Evolutionary conservation across 2,113 vertebrate species (phyloP).

Genomic region (Petromus typicus): DNA sequence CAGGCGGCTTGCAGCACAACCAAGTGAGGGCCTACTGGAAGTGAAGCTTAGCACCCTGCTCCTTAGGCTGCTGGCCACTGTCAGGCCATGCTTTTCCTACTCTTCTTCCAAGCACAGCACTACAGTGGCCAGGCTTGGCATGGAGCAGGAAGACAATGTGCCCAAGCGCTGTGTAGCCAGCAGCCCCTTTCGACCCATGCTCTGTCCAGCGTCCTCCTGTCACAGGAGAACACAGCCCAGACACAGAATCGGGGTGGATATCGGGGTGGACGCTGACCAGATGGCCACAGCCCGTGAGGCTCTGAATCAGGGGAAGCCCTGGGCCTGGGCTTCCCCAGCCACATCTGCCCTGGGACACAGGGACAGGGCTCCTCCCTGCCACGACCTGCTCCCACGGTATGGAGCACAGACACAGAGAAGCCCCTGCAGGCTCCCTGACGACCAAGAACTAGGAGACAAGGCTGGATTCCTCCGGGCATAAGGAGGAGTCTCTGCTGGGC

Average conservation of each 20-base stretch:
- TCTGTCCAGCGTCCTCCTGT: slow-evolving; percentile 33
- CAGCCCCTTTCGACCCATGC: not conserved
- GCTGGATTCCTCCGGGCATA: not conserved
- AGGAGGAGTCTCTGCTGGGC: not conserved
- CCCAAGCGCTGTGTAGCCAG: not conserved
- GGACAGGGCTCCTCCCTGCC: not conserved
- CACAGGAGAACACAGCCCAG: slow-evolving; percentile 11
- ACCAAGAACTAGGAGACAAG: too few relatives aligned
- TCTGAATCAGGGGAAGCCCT: not conserved
- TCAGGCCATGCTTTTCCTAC: not conserved
- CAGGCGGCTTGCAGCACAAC: not conserved
- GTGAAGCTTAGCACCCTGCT: not conserved
- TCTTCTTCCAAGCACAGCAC: not conserved
- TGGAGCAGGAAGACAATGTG: not conserved
- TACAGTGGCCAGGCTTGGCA: not conserved
- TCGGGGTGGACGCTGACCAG: slow-evolving; percentile 35
- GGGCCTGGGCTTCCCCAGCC: rapidly evolving
- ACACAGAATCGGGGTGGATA: slow-evolving; percentile 29
- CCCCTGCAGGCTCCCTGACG: not conserved
- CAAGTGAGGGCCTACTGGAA: not conserved
- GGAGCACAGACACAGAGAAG: not conserved
- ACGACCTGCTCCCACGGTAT: not conserved
- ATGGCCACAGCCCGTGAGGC: not conserved
- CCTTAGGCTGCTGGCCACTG: not conserved
- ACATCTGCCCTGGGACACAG: not conserved